A percentile compares a stretch with the other conserved stretches of the same genome.
These are phyloP conservation scores for Salvelinus namaycush DNA, from an alignment of 2,113 vertebrate species.

Conservation along the genomic window DNA sequence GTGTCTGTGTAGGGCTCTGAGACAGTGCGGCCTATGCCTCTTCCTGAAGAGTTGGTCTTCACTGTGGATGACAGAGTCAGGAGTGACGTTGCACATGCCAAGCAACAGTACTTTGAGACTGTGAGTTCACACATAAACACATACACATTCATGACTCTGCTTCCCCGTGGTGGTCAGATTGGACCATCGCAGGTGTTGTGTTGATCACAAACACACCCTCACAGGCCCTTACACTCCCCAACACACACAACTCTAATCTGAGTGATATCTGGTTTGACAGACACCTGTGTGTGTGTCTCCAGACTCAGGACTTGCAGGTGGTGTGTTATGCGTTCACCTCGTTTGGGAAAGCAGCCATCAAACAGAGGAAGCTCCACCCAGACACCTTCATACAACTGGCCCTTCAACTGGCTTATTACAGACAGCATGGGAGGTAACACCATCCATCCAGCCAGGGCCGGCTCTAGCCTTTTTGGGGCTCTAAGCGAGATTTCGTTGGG, in stretches of 20 bases:
- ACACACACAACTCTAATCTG: neutral
- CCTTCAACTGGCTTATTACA: slow-evolving; percentile 86
- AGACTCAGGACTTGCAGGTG: slow-evolving; percentile 63
- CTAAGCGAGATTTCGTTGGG: too few relatives aligned
- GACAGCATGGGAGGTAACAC: slow-evolving; percentile 78
- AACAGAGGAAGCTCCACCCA: slow-evolving; percentile 78
- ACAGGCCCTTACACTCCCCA: neutral
- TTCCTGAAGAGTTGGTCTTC: slow-evolving; percentile 88
- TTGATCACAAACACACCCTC: neutral
- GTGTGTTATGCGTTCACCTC: slow-evolving; percentile 75
- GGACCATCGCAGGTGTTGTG: neutral
- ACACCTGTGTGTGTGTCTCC: too few relatives aligned
- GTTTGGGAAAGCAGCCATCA: slow-evolving; percentile 83
- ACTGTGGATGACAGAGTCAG: slow-evolving; percentile 81
- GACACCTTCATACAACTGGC: slow-evolving; percentile 87
- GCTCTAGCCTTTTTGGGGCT: too few relatives aligned
- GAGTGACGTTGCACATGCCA: slow-evolving; percentile 76
- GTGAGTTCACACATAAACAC: slow-evolving; percentile 58
- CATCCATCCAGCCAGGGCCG: neutral
- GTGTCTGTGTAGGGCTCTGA: slow-evolving; percentile 77
- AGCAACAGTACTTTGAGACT: slow-evolving; percentile 79
- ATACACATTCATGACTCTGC: neutral
- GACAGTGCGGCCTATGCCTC: slow-evolving; percentile 73
- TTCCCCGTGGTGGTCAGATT: neutral
- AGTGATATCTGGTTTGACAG: neutral